Base-by-base conservation (phyloP, 1,140 invertebrate species). In the Sarcophaga bullata region DNA sequence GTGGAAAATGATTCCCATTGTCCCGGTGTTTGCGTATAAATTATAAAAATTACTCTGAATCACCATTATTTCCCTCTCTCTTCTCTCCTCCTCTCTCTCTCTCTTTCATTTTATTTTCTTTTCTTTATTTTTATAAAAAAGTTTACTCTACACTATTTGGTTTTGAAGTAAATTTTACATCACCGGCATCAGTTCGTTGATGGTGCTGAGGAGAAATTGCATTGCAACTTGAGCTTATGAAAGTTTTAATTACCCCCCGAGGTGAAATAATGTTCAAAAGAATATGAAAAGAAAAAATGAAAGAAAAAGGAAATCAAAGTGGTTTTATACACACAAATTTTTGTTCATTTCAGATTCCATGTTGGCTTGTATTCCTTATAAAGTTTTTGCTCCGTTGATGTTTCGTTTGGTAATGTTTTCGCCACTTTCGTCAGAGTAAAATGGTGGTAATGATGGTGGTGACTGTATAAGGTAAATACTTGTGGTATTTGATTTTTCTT, bases 1-100 rank as follows among this genome's bases (percentile, higher is more conserved):
- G 19, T 50, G 50, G 49, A 78, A 78, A 78, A 78, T 48, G 75
- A 78, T n/a, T 78, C 17, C 48, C 50, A 78, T 78, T 78, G 75
- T 78, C 75, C 75, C 75, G 75, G 49, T 78, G 75, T 78, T 78
- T 78, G 75, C 75, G 50, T 78, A 78, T 78, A 78, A 78, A 78
- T 78, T 78, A 78, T 78, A 78, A 50, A 78, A 78, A 78, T 78
- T 78, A 52, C 48, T 50, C 48, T 78, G 49, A 78, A 52, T 78
- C 25, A 52, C 25, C 75, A 48, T 50, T 19, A 50, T 6, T 46
- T 48, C n/a, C 47, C 15, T 75, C 8, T 49, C n/a, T 58, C n/a
- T 73, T 73, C 10, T 73, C 11, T 2, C 47, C 11, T 25, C 0
- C 19, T 73, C 3, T 73, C 47, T 10, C 37, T 13, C 10, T n/a